Conservation (phyloP, 2,888 invertebrate species). For the Flexamia atlantica region DNA sequence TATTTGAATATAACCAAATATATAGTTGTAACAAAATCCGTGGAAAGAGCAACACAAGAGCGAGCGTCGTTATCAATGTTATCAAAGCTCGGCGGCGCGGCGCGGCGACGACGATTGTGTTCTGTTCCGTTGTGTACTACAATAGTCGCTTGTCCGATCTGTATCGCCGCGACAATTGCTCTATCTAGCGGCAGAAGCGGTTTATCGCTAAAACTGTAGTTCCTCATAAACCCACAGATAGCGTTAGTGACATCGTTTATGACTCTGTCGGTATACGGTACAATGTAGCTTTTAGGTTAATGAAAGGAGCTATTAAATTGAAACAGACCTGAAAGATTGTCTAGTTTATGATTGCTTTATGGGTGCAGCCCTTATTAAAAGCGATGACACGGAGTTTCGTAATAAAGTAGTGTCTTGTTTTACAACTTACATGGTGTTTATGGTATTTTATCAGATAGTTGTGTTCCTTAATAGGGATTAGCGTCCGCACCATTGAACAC, state of each 20-base stretch:
- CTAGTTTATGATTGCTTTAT: background rate
- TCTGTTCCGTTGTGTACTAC: conserved; percentile 14
- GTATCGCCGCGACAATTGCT: conserved; percentile 38
- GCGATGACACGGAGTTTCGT: no score
- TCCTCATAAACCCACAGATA: conserved; percentile 40
- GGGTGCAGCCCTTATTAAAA: no score
- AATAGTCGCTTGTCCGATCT: conserved; percentile 25
- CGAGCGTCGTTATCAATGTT: conserved; percentile 2
- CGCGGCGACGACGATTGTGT: background rate
- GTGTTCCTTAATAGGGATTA: no score
- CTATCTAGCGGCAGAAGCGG: conserved; percentile 5
- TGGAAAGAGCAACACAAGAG: background rate
- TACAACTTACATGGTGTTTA: no score
- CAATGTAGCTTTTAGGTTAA: background rate
- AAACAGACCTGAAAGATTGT: background rate
- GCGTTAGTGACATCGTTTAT: background rate
- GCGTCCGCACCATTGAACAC: no score
- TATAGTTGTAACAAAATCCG: no score
- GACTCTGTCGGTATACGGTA: background rate
- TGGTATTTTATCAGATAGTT: no score
- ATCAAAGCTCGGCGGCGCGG: background rate
- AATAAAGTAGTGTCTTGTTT: no score
- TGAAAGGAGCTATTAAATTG: background rate
- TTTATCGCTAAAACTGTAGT: conserved; percentile 13
- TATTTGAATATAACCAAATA: no score